Conservation (phyloP, 2,113 vertebrate genomes). For the Delphinapterus leucas region DNA sequence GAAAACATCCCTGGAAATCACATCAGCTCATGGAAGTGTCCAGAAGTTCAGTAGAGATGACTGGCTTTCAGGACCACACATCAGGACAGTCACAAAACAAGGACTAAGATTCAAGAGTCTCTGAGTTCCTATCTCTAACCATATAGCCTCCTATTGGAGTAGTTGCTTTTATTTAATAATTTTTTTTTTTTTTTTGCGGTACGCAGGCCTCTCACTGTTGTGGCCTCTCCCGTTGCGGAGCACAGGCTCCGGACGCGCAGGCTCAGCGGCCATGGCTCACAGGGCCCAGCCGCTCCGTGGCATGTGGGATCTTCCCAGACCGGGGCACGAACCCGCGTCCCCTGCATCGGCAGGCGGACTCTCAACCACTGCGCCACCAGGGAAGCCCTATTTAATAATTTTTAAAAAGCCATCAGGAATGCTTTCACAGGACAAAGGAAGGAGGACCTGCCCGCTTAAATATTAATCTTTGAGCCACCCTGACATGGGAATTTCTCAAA, state of each 20-base stretch:
- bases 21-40: background rate
- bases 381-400: constrained; percentile 4
- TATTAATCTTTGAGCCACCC: constrained; percentile 48
- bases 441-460: background rate
- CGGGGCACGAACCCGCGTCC: no score
- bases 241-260: no score
- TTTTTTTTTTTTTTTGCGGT: no score
- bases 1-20: background rate
- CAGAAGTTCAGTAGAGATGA: background rate
- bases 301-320: no score
- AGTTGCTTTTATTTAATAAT: constrained; percentile 39
- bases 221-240: no score
- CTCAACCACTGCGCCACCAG: no score
- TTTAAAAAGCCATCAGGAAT: constrained; percentile 37
- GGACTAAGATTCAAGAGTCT: background rate
- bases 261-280: no score
- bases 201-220: no score
- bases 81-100: background rate
- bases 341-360: no score
- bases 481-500: constrained; percentile 49
- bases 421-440: constrained; percentile 43
- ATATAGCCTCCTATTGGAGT: constrained; percentile 12
- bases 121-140: background rate
- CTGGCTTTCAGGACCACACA: background rate
- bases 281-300: accelerated